These are phyloP conservation scores for Acleris sparsana DNA, from an alignment of 2,888 invertebrate species.

Conservation along the genomic window DNA sequence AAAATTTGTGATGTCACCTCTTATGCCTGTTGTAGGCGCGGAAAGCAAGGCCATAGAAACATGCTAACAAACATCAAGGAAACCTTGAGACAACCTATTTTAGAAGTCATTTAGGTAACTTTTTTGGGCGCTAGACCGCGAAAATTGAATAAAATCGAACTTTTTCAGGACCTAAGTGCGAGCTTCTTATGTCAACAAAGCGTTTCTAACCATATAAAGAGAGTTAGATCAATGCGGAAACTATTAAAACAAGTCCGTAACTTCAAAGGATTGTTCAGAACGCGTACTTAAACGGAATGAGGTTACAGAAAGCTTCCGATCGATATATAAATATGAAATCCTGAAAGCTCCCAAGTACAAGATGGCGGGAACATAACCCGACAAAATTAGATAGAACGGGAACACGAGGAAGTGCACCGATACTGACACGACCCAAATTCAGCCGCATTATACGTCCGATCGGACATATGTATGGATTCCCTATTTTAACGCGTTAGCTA, in stretches of 20 bases:
- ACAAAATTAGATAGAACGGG: constrained; percentile 55
- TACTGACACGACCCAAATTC: constrained; percentile 65
- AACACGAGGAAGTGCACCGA: constrained; percentile 56
- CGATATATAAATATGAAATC: constrained; percentile 78
- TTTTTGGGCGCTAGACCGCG: constrained; percentile 31
- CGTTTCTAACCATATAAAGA: constrained; percentile 41
- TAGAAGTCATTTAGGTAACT: constrained; percentile 4
- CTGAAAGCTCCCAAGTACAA: constrained; percentile 76
- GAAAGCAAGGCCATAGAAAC: constrained; percentile 62
- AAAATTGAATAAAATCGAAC: constrained; percentile 33
- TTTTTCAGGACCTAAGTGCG: constrained; percentile 40
- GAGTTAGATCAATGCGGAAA: constrained; percentile 38
- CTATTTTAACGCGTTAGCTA: constrained; percentile 67
- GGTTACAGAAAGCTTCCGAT: constrained; percentile 74
- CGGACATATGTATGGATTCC: constrained; percentile 77
- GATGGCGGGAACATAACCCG: constrained; percentile 77
- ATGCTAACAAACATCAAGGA: constrained; percentile 45
- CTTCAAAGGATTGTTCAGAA: constrained; percentile 47
- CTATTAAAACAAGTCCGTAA: constrained; percentile 40
- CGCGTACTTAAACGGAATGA: constrained; percentile 58
- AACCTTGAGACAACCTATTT: constrained; percentile 27
- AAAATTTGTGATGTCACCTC: constrained; percentile 76
- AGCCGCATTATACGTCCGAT: constrained; percentile 73
- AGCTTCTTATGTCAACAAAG: constrained; percentile 66
- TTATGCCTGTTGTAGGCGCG: constrained; percentile 62